These are phyloP conservation scores for Mythimna loreyi DNA, from an alignment of 2,888 invertebrate genomes.

Conservation along the genomic window DNA sequence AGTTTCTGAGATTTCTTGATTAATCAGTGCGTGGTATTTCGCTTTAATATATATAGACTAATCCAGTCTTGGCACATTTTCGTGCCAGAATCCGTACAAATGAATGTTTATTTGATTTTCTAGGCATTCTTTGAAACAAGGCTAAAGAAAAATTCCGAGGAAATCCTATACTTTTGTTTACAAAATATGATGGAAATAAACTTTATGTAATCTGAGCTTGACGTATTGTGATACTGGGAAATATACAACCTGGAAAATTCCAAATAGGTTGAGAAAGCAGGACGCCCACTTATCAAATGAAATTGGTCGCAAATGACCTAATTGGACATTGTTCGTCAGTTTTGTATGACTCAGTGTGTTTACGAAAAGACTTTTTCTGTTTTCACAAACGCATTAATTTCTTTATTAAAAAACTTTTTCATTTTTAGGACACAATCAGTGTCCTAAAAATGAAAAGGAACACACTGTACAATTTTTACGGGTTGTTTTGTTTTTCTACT, in stretches of 20 bases:
- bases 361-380: constrained; percentile 48
- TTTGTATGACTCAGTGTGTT: constrained; percentile 57
- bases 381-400: constrained; percentile 52
- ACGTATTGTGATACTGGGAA: constrained; percentile 34
- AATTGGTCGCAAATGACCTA: constrained; percentile 43
- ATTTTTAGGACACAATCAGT: constrained; percentile 52
- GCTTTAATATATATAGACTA: too few species aligned
- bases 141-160: constrained; percentile 19
- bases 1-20: too few species aligned
- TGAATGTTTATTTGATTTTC: background rate
- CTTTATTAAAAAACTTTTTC: constrained; percentile 66
- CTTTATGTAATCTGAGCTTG: constrained; percentile 43
- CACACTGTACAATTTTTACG: constrained; percentile 22
- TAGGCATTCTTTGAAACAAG: constrained; percentile 10
- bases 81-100: constrained; percentile 4
- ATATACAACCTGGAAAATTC: constrained; percentile 23
- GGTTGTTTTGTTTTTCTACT: constrained; percentile 31
- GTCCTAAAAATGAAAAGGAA: constrained; percentile 46
- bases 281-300: constrained; percentile 32
- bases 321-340: constrained; percentile 53
- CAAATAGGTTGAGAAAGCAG: constrained; percentile 38
- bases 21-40: too few species aligned
- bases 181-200: constrained; percentile 26
- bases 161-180: constrained; percentile 27
- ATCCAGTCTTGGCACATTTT: background rate